A percentile compares a stretch with the other conserved stretches of the same genome.
phyloP scores from a whole-genome alignment of 35 echinoderm and acorn worm genomes.

The Apostichopus californicus region DNA sequence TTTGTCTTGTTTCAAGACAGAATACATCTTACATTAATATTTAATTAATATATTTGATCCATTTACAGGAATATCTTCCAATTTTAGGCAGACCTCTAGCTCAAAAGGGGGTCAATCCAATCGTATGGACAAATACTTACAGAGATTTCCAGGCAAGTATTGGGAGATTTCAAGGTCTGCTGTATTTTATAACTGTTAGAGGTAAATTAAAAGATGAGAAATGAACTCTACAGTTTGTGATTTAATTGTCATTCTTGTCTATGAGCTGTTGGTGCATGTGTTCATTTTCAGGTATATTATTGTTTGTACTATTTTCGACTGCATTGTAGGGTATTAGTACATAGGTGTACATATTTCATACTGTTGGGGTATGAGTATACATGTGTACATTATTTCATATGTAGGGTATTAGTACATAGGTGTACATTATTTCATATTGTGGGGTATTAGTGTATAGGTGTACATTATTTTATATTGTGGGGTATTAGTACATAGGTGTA shows the following conservation, averaged over 20 bases:
- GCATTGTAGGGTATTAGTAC: background rate
- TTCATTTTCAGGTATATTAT: background rate
- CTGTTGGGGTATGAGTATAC: too few relatives aligned
- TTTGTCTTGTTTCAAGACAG: too few relatives aligned
- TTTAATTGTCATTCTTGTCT: background rate
- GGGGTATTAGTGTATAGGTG: too few relatives aligned
- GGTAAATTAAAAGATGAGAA: too few relatives aligned
- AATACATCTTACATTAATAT: background rate
- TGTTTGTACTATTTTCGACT: background rate
- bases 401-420: too few relatives aligned
- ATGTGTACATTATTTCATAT: too few relatives aligned
- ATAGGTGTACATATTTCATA: too few relatives aligned
- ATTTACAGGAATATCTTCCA: slow-evolving; percentile 21
- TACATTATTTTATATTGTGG: too few relatives aligned
- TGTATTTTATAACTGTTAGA: too few relatives aligned
- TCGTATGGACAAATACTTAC: slow-evolving; percentile 35
- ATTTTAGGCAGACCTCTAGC: slow-evolving; percentile 31
- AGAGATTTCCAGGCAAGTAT: slow-evolving; percentile 34
- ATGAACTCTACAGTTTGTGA: background rate
- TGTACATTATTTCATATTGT: too few relatives aligned
- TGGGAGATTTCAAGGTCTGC: background rate
- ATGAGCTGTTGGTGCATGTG: background rate
- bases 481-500: too few relatives aligned
- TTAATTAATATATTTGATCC: background rate
- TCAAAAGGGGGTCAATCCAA: background rate